Base-by-base conservation (phyloP, 2,888 invertebrate genomes). In the Drosophila algonquin region DNA sequence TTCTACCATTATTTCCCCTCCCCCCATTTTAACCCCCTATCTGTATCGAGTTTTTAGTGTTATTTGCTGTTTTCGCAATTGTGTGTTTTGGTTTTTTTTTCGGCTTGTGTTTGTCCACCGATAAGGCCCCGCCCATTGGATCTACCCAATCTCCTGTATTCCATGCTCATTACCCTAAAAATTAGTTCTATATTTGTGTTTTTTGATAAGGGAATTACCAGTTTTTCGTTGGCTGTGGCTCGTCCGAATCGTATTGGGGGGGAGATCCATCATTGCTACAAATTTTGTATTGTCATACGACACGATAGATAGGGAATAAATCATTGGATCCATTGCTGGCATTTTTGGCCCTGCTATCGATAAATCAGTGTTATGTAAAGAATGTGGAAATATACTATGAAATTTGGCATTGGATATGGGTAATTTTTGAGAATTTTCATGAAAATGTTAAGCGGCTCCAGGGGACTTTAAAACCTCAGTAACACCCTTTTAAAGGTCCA, bases 21-120 rank as follows among this genome's bases (percentile, higher is more conserved):
- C 40, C 40, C 5, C 18, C 1, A 14, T 4, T 24, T 47, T 21
- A 4, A 3, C 9, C 45, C 40, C 35, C 18, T 54, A 32, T 73
- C 14, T 18, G n/a, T 50, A 57, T 53, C 12, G 48, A 12, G 30
- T 44, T 62, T 56, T 51, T 69, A 50, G 51, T 72, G 65, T 75
- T 69, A 70, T 84, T 81, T 79, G 62, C 53, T 76, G 72, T 84
- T 14, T 40, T 87, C 75, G 81, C 79, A 73, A 76, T 79, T 62
- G 71, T 85, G 76, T 76, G 72, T 74, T 68, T 82, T 83, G 78
- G 56, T 44, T 83, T 53, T 30, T 14, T 56, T 35, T 83, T 55
- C 80, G 78, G 52, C 18, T 52, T 69, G 44, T 57, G 71, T 57
- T 65, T 30, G 47, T n/a, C 14, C 16, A 9, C 18, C 30, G 65